Evolutionary conservation across 2,113 vertebrate genomes (phyloP), one percentile per base, ranked within the genome.

Genomic region (Mesoclemmys tuberculata): DNA sequence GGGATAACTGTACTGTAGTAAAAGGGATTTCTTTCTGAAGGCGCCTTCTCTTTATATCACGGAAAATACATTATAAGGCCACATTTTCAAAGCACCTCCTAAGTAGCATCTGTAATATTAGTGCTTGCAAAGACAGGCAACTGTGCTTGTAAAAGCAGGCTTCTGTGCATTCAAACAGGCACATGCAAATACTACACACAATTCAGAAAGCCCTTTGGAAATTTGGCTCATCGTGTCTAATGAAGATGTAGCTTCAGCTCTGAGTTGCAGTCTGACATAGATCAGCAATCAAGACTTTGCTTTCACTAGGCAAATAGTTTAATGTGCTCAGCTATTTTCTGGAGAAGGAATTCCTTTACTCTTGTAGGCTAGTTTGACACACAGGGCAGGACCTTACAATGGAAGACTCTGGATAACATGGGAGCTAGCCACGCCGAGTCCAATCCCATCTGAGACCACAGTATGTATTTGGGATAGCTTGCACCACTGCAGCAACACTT

Each of bases 61-160:
- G 85, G 35, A n/a, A 68, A 68, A 68, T 68, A 0, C 38, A 0
- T 6, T 4, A 26, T n/a, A 35, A 24, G 31, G 6, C 0, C 8
- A 52, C 29, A 74, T 51, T 81, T 88, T 61, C 48, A 24, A n/a
- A 41, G 41, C 1, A 27, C 49, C 75, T 44, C 10, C 54, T 81
- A 71, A 22, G n/a, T 4, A 22, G n/a, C 26, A 10, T 21, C 74
- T 11, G 18, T 75, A 71, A 21, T 1, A 3, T 31, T 3, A 41
- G 61, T 78, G n/a, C 2, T 1, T 38, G 2, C 4, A n/a, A 44
- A 8, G 7, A 19, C 61, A 68, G 61, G 61, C 61, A n/a, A n/a
- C 61, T 68, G 61, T 21, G 24, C 52, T 35, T 22, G 52, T 49
- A 75, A 80, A 46, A 64, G 58, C 1, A 77, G n/a, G 81, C n/a